Percentiles rank a stretch among this genome's conserved stretches.
These are phyloP conservation scores for Caenorhabditis sp. DNA, from an alignment of 2,888 invertebrate species.

Conservation along the genomic window DNA sequence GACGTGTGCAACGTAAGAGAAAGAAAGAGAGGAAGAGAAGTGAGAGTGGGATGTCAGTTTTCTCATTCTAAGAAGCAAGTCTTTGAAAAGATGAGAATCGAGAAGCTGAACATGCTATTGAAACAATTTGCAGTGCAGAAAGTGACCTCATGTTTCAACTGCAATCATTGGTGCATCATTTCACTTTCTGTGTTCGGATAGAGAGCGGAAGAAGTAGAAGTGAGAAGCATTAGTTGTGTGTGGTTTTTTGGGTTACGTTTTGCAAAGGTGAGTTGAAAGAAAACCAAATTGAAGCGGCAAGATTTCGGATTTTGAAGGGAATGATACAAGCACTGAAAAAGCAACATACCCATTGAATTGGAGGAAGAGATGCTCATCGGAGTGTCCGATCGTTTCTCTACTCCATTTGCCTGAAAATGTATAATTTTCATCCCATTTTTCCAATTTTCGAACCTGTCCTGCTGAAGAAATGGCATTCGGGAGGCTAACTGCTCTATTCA, in stretches of 20 bases:
- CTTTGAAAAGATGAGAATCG: slow-evolving; percentile 26
- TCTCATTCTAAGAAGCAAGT: slow-evolving; percentile 35
- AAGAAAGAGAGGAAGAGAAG: slow-evolving; percentile 23
- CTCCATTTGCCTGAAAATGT: slow-evolving; percentile 8
- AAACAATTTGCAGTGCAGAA: slow-evolving; percentile 53
- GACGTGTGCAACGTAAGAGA: slow-evolving; percentile 14
- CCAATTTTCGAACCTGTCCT: slow-evolving; percentile 33
- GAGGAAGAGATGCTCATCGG: slow-evolving; percentile 66
- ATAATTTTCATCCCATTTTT: neutral
- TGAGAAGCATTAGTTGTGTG: slow-evolving; percentile 47
- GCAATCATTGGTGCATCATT: slow-evolving; percentile 38
- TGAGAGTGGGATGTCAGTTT: slow-evolving; percentile 11
- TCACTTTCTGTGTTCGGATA: slow-evolving; percentile 42
- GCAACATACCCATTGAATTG: slow-evolving; percentile 64
- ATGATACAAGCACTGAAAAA: neutral
- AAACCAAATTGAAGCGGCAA: slow-evolving; percentile 38
- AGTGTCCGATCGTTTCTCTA: slow-evolving; percentile 49
- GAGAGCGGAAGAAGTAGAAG: slow-evolving; percentile 37
- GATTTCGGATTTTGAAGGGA: slow-evolving; percentile 5
- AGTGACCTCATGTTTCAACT: slow-evolving; percentile 31
- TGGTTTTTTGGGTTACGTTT: neutral
- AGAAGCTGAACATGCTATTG: slow-evolving; percentile 36
- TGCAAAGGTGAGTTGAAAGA: slow-evolving; percentile 36
- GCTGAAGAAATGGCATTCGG: slow-evolving; percentile 73
- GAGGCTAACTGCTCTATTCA: slow-evolving; percentile 77